Evolutionary conservation across 2,888 invertebrate genomes (phyloP).

Genomic region (Strigamia maritima): DNA sequence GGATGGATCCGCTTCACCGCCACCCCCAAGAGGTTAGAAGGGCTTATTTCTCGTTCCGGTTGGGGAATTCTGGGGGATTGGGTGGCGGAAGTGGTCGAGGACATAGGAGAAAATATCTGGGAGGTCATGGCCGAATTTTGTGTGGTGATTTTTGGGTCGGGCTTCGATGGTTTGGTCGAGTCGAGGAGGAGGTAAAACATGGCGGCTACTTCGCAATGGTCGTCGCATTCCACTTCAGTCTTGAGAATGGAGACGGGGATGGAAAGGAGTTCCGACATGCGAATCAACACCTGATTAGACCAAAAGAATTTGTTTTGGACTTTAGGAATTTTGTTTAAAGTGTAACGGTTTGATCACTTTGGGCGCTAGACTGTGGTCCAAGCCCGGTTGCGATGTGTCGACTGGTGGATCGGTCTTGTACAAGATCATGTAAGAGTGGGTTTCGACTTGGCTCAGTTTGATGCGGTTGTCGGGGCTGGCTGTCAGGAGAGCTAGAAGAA

Average conservation of each 20-base stretch:
- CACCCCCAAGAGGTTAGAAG: not conserved
- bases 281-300: not conserved
- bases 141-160: not conserved
- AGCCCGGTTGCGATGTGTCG: not conserved
- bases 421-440: not conserved
- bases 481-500: not conserved
- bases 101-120: not conserved
- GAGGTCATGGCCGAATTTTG: not conserved
- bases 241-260: not conserved
- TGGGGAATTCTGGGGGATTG: not conserved
- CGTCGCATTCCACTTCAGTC: slow-evolving; percentile 30
- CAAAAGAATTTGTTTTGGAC: not conserved
- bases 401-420: not conserved
- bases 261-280: not conserved
- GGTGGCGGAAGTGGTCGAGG: not conserved
- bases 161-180: not conserved
- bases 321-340: not conserved
- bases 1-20: not conserved
- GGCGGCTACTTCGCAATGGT: slow-evolving; percentile 36
- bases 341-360: not conserved
- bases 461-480: not conserved
- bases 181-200: slow-evolving; percentile 24
- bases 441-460: not conserved
- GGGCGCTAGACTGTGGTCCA: not conserved
- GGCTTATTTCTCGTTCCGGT: not conserved